Base-by-base conservation (phyloP, 2,113 vertebrate genomes). In the Macroglossus sobrinus region DNA sequence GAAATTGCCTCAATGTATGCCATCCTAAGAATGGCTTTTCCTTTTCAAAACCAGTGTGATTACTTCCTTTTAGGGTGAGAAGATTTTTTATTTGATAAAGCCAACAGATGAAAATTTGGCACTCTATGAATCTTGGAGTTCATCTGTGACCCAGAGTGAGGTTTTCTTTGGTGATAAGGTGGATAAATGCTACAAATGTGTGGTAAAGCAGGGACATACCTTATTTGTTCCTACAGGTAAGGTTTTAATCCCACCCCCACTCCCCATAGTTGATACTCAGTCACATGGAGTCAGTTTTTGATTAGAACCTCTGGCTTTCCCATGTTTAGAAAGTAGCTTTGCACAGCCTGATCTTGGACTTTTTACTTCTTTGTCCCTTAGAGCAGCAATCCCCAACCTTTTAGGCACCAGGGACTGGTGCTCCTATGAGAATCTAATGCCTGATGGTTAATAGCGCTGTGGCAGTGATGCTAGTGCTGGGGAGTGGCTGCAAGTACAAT, bases 51-150 rank as follows among this genome's bases (percentile, higher is more conserved):
- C 40, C 64, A 91, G 45, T 97, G 76, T 80, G 35, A 64, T 96
- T 87, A 94, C 91, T 97, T 75, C 59, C 80, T 93, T 93, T 90
- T 97, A 99, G 99, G 99, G 99, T 93, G 99, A 99, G 97, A 99
- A 99, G 98, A 98, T 99, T 95, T 99, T 99, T 98, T 99, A 99
- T 98, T 98, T 99, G 98, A 99, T 99, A 98, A 99, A 99, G 97
- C 99, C 99, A 89, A 99, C 99, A 81, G 98, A 98, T 97, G 98
- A 99, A 98, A 99, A 99, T 98, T 99, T 99, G 98, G 99, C 99
- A 98, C 99, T 99, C 78, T 99, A 99, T 30, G 99, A 99, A 98
- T 99, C 99, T 63, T 99, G 99, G 99, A 99, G 99, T 98, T 99
- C 99, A 91, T 99, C 99, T 81, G 99, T 99, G 97, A 99, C 99